Evolutionary conservation across 2,797 vertebrate genomes (phyloP).

Genomic region (Manis javanica): DNA sequence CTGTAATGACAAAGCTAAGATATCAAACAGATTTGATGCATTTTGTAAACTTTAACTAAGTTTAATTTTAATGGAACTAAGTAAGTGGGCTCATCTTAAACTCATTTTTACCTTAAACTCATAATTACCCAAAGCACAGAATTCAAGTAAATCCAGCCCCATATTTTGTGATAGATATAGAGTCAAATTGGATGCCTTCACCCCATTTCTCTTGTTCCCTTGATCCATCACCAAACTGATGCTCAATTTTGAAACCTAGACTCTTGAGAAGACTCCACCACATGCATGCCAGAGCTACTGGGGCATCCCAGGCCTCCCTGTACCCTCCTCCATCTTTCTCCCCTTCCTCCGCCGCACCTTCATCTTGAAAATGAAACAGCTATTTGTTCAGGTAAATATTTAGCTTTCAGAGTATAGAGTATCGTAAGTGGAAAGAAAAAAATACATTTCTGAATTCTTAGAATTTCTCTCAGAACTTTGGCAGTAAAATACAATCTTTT

Average conservation of each 20-base stretch:
- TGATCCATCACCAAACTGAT: not conserved
- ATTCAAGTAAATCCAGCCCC: not conserved
- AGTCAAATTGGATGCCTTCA: not conserved
- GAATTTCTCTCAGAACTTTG: not conserved
- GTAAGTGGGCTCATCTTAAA: not conserved
- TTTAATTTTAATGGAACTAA: not conserved
- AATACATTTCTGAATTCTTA: not conserved
- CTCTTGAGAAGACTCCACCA: not conserved
- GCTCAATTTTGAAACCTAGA: not conserved
- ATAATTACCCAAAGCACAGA: not conserved
- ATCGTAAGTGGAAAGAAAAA: not conserved
- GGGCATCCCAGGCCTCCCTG: accelerated
- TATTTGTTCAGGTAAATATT: not conserved
- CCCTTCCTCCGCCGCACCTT: not conserved
- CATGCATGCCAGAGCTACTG: accelerated
- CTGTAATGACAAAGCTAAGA: not conserved
- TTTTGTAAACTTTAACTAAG: not conserved
- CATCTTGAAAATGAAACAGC: not conserved
- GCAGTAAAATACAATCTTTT: not conserved
- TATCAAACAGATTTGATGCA: not conserved
- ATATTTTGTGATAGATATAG: not conserved
- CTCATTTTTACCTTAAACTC: not conserved
- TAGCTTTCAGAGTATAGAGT: not conserved
- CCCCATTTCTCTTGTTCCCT: not conserved
- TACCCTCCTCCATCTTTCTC: accelerated